phyloP scores from a whole-genome alignment of 2,113 vertebrate species.

The Chloropsis hardwickii region DNA sequence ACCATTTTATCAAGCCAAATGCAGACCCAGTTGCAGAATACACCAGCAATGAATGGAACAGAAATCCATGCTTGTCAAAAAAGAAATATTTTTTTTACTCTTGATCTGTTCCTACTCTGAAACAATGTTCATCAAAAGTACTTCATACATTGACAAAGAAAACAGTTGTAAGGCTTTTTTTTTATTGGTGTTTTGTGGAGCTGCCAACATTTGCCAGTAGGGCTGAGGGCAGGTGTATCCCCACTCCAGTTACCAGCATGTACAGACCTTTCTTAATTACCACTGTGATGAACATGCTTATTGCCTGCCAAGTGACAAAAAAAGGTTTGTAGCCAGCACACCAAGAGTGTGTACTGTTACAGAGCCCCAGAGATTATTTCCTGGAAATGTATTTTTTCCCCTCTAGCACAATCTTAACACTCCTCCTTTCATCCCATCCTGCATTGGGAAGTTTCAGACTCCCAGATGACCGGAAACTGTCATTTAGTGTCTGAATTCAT shows the following conservation, averaged over 20 bases:
- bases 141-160: neutral
- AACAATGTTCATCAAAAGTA: neutral
- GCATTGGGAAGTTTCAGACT: neutral
- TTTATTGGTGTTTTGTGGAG: neutral
- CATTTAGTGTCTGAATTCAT: neutral
- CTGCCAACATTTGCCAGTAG: neutral
- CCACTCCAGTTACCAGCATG: neutral
- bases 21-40: neutral
- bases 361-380: neutral
- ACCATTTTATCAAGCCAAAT: neutral
- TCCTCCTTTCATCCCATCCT: neutral
- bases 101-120: neutral
- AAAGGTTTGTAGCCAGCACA: neutral
- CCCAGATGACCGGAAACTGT: neutral
- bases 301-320: neutral
- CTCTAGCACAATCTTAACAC: neutral
- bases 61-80: neutral
- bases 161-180: neutral
- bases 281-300: neutral
- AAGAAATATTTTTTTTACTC: neutral
- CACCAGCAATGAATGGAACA: neutral
- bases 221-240: neutral
- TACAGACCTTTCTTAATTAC: neutral
- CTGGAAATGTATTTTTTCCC: neutral
- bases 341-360: neutral